phyloP scores from a whole-genome alignment of 2,113 vertebrate species.

The Heptranchias perlo region DNA sequence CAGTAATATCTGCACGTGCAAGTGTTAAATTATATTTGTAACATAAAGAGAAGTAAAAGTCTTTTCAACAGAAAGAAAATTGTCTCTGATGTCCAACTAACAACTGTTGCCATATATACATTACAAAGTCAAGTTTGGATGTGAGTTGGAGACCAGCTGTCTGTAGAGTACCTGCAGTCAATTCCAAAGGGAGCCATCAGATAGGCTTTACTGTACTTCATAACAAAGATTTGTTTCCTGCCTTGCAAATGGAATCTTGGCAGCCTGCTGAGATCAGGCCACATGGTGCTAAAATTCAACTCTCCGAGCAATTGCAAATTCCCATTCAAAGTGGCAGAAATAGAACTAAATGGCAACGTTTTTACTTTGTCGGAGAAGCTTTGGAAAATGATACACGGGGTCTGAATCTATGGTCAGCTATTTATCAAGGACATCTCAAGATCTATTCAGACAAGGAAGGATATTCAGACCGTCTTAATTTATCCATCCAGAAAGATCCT shows the following conservation, averaged over 20 bases:
- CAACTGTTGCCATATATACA: neutral
- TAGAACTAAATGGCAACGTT: neutral
- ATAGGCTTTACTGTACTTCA: neutral
- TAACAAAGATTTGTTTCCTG: neutral
- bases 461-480: neutral
- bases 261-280: neutral
- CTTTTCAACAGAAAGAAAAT: neutral
- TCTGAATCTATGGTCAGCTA: neutral
- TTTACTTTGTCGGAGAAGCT: neutral
- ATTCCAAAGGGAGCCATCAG: neutral
- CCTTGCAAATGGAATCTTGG: constrained; percentile 19
- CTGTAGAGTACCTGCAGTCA: neutral
- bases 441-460: neutral
- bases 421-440: neutral
- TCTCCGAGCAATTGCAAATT: neutral
- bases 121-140: neutral
- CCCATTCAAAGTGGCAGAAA: neutral
- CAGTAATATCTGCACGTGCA: neutral
- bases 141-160: neutral
- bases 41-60: neutral
- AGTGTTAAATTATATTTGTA: neutral
- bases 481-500: neutral
- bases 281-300: neutral
- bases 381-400: neutral
- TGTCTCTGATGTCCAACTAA: neutral